Evolutionary conservation across 2,113 vertebrate genomes (phyloP).

Genomic region (Muscicapa adusta): DNA sequence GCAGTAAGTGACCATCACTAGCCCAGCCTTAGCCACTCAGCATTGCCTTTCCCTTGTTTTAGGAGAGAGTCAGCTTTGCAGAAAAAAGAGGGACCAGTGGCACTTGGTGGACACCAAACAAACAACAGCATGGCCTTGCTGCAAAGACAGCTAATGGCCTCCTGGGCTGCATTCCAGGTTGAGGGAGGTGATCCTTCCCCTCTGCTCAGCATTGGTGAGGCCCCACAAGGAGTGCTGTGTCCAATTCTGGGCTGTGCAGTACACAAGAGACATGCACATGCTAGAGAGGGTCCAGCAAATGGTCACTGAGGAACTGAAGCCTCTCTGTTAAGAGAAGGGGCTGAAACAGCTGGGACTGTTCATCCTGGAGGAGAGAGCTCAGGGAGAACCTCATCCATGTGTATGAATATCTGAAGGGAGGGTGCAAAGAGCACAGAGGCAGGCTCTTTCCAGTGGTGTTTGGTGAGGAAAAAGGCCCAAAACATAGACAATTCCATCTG

Average conservation of each 20-base stretch:
- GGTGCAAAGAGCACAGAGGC: not conserved
- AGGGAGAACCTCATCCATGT: not conserved
- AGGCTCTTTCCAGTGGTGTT: not conserved
- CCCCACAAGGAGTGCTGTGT: not conserved
- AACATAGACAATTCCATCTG: not conserved
- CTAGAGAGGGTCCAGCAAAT: not conserved
- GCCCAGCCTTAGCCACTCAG: not conserved
- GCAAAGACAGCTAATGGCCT: not conserved
- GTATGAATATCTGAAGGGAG: not conserved
- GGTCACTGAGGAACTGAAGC: fast-evolving
- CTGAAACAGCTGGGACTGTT: not conserved
- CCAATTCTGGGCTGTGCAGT: not conserved
- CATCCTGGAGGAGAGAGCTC: not conserved
- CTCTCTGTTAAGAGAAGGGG: not conserved
- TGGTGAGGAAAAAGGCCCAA: not conserved
- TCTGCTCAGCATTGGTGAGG: not conserved
- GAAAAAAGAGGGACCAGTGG: not conserved
- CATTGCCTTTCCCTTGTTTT: not conserved
- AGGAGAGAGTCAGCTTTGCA: not conserved
- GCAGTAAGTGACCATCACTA: not conserved
- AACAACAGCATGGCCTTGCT: not conserved
- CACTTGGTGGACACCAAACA: not conserved
- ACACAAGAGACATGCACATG: not conserved
- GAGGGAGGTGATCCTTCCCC: not conserved
- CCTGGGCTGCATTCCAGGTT: not conserved